These are phyloP conservation scores for Cyclophora albipunctata DNA, from an alignment of 2,888 invertebrate species.

Conservation along the genomic window DNA sequence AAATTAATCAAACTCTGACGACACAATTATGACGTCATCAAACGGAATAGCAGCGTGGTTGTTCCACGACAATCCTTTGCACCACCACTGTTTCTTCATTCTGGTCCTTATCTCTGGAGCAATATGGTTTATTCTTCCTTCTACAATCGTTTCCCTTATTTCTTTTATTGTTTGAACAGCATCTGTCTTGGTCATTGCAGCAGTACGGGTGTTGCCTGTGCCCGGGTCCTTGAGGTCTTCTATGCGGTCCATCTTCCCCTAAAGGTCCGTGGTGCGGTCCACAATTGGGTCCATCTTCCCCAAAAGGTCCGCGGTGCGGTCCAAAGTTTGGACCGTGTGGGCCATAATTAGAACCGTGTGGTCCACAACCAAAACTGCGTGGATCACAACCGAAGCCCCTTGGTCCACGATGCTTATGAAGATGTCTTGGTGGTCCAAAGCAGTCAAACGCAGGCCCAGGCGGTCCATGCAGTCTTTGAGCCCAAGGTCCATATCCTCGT, in stretches of 20 bases:
- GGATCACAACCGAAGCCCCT: background rate
- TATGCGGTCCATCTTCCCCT: background rate
- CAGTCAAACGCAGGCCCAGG: background rate
- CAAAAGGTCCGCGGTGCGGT: background rate
- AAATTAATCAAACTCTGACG: too few relatives aligned
- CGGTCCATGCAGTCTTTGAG: background rate
- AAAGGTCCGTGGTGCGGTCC: background rate
- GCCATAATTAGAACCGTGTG: background rate
- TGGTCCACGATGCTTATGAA: background rate
- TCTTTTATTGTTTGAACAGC: conserved; percentile 4
- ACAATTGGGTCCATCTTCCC: background rate
- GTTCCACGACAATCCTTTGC: conserved; percentile 12
- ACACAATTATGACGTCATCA: background rate
- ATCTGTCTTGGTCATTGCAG: background rate
- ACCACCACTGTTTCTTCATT: conserved; percentile 12
- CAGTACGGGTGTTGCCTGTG: conserved; percentile 3
- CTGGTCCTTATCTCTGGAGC: conserved; percentile 8
- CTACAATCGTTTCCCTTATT: conserved; percentile 1
- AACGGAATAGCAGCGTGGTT: conserved; percentile 14
- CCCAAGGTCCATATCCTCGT: background rate
- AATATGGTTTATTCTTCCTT: conserved; percentile 6
- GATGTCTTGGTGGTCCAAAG: background rate
- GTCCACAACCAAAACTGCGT: too few relatives aligned
- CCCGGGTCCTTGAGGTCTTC: conserved; percentile 3
- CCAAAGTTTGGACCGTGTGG: background rate